Percentiles rank a stretch among this genome's conserved stretches.
Conservation (phyloP, 2,888 invertebrate genomes). For the Formica aserva region DNA sequence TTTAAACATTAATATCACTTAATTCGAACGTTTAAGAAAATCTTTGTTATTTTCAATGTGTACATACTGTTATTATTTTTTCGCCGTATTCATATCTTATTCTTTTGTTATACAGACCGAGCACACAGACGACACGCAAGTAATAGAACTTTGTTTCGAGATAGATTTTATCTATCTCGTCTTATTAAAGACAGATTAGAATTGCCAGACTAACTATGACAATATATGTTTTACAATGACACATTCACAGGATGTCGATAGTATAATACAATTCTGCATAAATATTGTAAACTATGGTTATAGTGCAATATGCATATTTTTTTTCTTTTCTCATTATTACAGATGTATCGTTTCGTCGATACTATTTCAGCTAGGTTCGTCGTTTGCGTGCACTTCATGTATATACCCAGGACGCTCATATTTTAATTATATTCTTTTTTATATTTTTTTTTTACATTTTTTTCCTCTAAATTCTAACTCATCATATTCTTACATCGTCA, state of each 20-base stretch:
- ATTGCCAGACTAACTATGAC: constrained; percentile 29
- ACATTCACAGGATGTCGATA: constrained; percentile 38
- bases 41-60: neutral
- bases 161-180: constrained; percentile 18
- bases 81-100: constrained; percentile 68
- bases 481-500: constrained; percentile 34
- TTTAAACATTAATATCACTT: neutral
- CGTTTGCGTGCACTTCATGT: constrained; percentile 54
- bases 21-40: neutral
- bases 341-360: constrained; percentile 24
- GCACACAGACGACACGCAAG: constrained; percentile 58
- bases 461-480: constrained; percentile 68
- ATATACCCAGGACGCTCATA: constrained; percentile 79
- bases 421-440: constrained; percentile 83
- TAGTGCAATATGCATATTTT: constrained; percentile 15
- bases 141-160: constrained; percentile 41
- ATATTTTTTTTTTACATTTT: constrained; percentile 61
- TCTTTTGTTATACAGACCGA: constrained; percentile 42
- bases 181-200: constrained; percentile 22
- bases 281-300: constrained; percentile 42
- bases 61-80: constrained; percentile 52
- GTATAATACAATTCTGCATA: constrained; percentile 47
- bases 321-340: constrained; percentile 16
- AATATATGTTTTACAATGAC: constrained; percentile 43
- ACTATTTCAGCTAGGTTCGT: constrained; percentile 34